Evolutionary conservation across 2,797 vertebrate species (phyloP), one percentile per base, ranked within the genome.

Genomic region (Pampus argenteus): DNA sequence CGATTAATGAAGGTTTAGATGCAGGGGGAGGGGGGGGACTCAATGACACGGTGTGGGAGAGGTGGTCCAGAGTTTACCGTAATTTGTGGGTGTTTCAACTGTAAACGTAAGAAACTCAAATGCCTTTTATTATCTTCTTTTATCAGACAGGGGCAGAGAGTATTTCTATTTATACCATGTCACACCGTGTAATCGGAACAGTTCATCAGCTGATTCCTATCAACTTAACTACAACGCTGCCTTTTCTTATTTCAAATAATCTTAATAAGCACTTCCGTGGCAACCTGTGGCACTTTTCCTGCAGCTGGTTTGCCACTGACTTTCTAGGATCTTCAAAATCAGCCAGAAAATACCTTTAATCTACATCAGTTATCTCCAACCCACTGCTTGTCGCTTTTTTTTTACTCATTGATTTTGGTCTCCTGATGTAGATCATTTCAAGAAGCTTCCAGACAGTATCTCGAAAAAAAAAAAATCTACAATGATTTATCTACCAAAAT

Each of bases 1-100:
- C 80, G 66, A 82, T 34, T 72, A 15, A 76, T 63, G 28, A 80
- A 56, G n/a, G 50, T 61, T 62, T 60, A 42, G 61, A 85, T 26
- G 31, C 23, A 42, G 40, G n/a, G n/a, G n/a, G n/a, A n/a, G n/a
- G n/a, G n/a, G n/a, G n/a, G n/a, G n/a, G n/a, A n/a, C n/a, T n/a
- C n/a, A n/a, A 57, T 26, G 10, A 55, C 48, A 20, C 18, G 31
- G 34, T 28, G 25, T 17, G 20, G 6, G 23, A 72, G 44, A 47
- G 0, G 23, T 26, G n/a, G 15, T 23, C 10, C 6, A 3, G 18
- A 49, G 42, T 14, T 47, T 31, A n/a, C 14, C 22, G 55, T 13
- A 17, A 38, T 54, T 72, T 28, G 9, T 48, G 17, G 11, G 26
- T 18, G 28, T 51, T 67, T 51, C 0, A 45, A 28, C 51, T 31